These are phyloP conservation scores for Thumatha senex DNA, from an alignment of 2,888 invertebrate genomes.

Conservation along the genomic window DNA sequence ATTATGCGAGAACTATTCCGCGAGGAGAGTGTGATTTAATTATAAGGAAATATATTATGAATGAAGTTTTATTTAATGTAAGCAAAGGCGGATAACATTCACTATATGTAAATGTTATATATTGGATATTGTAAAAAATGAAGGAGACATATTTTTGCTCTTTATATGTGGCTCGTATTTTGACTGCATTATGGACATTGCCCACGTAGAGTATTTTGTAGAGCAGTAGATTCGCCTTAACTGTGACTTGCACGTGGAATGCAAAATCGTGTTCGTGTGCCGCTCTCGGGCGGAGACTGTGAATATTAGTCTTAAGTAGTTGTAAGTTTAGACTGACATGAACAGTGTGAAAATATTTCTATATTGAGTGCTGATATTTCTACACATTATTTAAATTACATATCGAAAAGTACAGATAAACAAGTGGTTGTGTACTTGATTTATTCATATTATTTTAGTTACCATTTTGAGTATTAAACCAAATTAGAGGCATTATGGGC, in stretches of 20 bases:
- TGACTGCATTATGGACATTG: constrained; percentile 79
- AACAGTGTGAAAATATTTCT: constrained; percentile 67
- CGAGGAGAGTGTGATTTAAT: constrained; percentile 57
- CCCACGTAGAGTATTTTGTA: constrained; percentile 80
- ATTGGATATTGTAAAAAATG: constrained; percentile 57
- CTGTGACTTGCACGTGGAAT: constrained; percentile 61
- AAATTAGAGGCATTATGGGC: neutral
- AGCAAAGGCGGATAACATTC: constrained; percentile 59
- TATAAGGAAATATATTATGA: constrained; percentile 55
- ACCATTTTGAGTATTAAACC: neutral
- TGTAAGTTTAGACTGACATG: constrained; percentile 72
- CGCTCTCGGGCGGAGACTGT: constrained; percentile 74
- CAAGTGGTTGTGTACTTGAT: neutral
- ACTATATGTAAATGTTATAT: constrained; percentile 42
- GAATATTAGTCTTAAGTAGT: constrained; percentile 62
- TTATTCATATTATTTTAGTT: neutral
- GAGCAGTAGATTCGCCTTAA: constrained; percentile 76
- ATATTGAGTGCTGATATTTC: constrained; percentile 18
- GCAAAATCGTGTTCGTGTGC: constrained; percentile 55
- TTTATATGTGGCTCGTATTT: constrained; percentile 74
- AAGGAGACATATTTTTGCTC: constrained; percentile 83
- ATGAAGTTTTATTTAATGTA: constrained; percentile 63
- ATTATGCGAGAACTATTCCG: constrained; percentile 55
- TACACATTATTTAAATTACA: constrained; percentile 2
- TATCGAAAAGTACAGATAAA: neutral